These are phyloP conservation scores for Psophia crepitans DNA, from an alignment of 2,113 vertebrate species.

Conservation along the genomic window DNA sequence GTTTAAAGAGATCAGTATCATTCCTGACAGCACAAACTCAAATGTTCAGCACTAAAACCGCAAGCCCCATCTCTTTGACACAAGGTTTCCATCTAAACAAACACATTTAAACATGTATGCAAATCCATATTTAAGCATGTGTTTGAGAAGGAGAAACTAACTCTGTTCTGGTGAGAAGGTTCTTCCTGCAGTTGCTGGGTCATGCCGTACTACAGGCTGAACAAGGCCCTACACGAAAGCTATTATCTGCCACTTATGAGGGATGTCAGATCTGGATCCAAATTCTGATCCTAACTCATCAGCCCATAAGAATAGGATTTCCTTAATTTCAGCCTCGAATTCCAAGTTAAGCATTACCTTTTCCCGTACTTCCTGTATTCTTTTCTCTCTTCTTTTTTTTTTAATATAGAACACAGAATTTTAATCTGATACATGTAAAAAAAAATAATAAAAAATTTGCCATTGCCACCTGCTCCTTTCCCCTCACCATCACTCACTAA, in stretches of 20 bases:
- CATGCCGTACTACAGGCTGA: background rate
- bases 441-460: background rate
- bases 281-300: background rate
- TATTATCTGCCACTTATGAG: background rate
- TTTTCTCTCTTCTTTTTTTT: background rate
- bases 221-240: background rate
- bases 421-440: background rate
- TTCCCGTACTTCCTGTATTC: background rate
- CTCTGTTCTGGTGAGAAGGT: background rate
- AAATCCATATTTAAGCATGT: background rate
- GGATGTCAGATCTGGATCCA: background rate
- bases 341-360: background rate
- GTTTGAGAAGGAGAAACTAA: background rate
- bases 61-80: background rate
- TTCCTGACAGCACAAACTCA: background rate
- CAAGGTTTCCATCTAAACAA: background rate
- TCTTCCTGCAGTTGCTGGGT: background rate
- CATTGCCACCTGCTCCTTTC: conserved; percentile 59
- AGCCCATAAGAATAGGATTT: background rate
- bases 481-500: conserved; percentile 56
- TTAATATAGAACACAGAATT: background rate
- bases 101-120: background rate
- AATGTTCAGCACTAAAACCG: background rate
- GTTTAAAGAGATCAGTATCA: background rate
- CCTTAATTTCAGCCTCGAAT: background rate